phyloP scores from a whole-genome alignment of 1,140 invertebrate species.

The Gonatopus flavifemur region DNA sequence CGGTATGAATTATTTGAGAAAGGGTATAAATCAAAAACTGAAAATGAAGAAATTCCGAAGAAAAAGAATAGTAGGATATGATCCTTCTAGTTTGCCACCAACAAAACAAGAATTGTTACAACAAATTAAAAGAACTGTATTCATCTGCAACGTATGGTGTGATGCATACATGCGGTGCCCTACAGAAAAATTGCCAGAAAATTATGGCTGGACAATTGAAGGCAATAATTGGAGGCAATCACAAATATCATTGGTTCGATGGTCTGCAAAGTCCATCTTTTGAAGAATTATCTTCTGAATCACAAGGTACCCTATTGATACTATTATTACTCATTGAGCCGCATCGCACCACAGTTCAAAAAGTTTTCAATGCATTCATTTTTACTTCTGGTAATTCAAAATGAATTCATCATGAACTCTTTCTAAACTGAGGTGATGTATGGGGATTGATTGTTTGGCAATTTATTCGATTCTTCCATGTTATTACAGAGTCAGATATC shows the following conservation, averaged over 20 bases:
- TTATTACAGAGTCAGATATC: too few species aligned
- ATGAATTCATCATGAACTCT: too few species aligned
- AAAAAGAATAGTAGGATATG: slow-evolving; percentile 19
- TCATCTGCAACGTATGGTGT: slow-evolving; percentile 21
- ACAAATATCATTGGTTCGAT: slow-evolving; percentile 21
- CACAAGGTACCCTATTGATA: slow-evolving; percentile 4
- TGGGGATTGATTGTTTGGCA: too few species aligned
- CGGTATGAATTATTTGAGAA: slow-evolving; percentile 14
- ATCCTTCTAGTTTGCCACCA: slow-evolving; percentile 23
- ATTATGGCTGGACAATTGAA: slow-evolving; percentile 21
- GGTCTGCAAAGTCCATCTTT: slow-evolving; percentile 16
- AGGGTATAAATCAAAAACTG: slow-evolving; percentile 6
- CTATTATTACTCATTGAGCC: too few species aligned
- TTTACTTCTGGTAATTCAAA: too few species aligned
- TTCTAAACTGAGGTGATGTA: too few species aligned
- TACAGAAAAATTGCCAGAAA: slow-evolving; percentile 17
- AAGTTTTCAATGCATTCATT: too few species aligned
- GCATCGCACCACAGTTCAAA: too few species aligned
- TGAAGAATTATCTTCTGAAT: slow-evolving; percentile 12
- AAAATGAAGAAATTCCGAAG: slow-evolving; percentile 6
- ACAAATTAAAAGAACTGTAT: slow-evolving; percentile 18
- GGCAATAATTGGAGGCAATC: slow-evolving; percentile 17
- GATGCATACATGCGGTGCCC: slow-evolving; percentile 23
- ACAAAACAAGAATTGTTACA: slow-evolving; percentile 23
- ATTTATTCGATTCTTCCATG: too few species aligned